These are phyloP conservation scores for Sigmodon hispidus DNA, from an alignment of 2,113 vertebrate genomes.

Conservation along the genomic window DNA sequence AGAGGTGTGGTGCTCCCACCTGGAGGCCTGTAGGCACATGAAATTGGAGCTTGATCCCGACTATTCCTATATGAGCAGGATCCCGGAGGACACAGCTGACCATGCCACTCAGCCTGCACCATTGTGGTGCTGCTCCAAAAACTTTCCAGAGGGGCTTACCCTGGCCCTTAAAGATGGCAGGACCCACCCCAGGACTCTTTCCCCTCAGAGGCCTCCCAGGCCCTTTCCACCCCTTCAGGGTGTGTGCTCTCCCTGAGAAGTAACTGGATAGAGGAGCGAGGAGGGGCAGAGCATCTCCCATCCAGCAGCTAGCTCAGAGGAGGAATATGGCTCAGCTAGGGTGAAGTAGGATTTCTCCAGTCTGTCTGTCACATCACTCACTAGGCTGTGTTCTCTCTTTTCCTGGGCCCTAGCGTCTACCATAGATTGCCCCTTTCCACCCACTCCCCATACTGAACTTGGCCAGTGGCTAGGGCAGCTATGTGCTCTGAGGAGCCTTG, in stretches of 20 bases:
- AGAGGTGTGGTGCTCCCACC: not conserved
- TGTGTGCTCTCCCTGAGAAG: not conserved
- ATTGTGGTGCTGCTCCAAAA: not conserved
- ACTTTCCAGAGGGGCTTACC: not conserved
- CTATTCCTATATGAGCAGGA: not conserved
- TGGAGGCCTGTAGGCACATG: not conserved
- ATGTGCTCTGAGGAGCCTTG: not conserved
- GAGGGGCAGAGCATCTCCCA: not conserved
- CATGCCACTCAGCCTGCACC: no score
- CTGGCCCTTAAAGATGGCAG: not conserved
- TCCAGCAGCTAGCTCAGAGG: not conserved
- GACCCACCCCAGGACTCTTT: no score
- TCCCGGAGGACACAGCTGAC: not conserved
- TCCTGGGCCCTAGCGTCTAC: not conserved
- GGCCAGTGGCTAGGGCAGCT: not conserved
- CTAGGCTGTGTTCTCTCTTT: not conserved
- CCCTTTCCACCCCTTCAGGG: not conserved
- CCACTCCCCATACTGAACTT: not conserved
- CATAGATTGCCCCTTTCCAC: not conserved
- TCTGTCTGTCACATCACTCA: not conserved
- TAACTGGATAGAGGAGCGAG: fast-evolving
- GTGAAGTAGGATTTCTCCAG: not conserved
- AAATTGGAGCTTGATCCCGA: not conserved
- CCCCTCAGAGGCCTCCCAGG: not conserved
- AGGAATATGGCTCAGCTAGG: not conserved